Base-by-base conservation (phyloP, 1,140 invertebrate species). In the Oreohelix idahoensis region DNA sequence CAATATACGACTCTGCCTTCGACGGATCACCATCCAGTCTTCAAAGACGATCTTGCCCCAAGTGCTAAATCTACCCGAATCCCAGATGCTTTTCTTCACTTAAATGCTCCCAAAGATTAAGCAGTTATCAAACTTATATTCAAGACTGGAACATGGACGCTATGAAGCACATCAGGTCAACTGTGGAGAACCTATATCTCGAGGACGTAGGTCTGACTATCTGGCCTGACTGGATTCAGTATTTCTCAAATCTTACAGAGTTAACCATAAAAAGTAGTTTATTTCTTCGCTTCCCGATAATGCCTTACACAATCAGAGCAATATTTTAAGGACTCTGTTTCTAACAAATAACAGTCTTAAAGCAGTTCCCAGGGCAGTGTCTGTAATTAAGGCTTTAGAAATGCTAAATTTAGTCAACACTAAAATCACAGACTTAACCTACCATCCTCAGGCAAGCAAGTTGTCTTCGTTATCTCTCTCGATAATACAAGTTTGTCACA, bases 221-320 rank as follows among this genome's bases (percentile, higher is more conserved):
- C 32, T 71, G 69, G 69, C 69, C 69, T 8, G 69, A 71, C 20
- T 71, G 69, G 69, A 71, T 71, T 13, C 69, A 36, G 32, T 17
- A 71, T 39, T 71, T 71, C 35, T 23, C 8, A 11, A 4, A 15
- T 10, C 32, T 71, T 2, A 36, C 15, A 36, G 15, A 38, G 15
- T n/a, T 71, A 13, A 39, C 8, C 15, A 38, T 71, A 17, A 5
- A 23, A 11, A 17, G 35, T 36, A 71, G 38, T 29, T 39, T 4
- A 39, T 71, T 1, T 38, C 69, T 1, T 38, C 69, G 8, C 4
- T 71, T 20, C 69, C 69, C 8, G 69, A 71, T 36, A 29, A 36
- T 26, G 8, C 69, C 8, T 29, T 71, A 35, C 26, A 71, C 15
- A 71, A 71, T 29, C 8, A 17, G 32, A n/a, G 10, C 26, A 23